Percentiles rank a stretch among this genome's conserved stretches.
phyloP scores from a whole-genome alignment of 2,797 vertebrate genomes.

The Danio albolineatus region DNA sequence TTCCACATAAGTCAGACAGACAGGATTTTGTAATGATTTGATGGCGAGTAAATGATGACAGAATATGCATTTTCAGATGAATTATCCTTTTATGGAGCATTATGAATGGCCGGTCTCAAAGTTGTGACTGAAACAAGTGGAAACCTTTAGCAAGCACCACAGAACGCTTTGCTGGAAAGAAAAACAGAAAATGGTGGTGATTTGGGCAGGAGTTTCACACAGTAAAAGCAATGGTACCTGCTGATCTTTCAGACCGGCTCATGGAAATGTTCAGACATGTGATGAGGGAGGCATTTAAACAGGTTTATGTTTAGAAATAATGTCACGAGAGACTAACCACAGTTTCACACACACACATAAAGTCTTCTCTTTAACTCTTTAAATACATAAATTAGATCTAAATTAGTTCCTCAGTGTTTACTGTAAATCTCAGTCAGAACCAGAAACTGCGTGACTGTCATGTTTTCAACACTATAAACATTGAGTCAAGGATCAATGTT shows the following conservation, averaged over 20 bases:
- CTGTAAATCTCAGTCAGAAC: neutral
- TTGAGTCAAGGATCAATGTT: conserved; percentile 34
- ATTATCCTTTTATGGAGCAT: neutral
- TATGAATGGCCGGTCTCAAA: conserved; percentile 31
- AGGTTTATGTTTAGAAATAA: conserved; percentile 43
- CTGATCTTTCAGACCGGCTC: conserved; percentile 29
- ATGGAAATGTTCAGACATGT: conserved; percentile 32
- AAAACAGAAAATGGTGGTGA: conserved; percentile 46
- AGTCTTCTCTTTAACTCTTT: no score
- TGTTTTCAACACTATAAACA: conserved; percentile 22
- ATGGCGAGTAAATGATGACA: neutral
- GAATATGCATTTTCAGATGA: neutral
- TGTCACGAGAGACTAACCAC: conserved; percentile 29
- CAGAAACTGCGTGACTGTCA: neutral
- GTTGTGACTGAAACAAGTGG: conserved; percentile 28
- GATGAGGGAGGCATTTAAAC: conserved; percentile 14
- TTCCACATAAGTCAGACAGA: neutral
- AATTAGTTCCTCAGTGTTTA: conserved; percentile 10
- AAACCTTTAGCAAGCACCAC: conserved; percentile 36
- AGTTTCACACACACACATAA: neutral
- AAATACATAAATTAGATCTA: conserved; percentile 9
- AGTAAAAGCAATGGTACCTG: conserved; percentile 18
- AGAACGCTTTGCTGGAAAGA: conserved; percentile 50
- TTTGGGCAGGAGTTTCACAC: conserved; percentile 29
- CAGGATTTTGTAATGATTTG: neutral